Evolutionary conservation across 2,888 invertebrate species (phyloP).

Genomic region (Malthinus flaveolus): DNA sequence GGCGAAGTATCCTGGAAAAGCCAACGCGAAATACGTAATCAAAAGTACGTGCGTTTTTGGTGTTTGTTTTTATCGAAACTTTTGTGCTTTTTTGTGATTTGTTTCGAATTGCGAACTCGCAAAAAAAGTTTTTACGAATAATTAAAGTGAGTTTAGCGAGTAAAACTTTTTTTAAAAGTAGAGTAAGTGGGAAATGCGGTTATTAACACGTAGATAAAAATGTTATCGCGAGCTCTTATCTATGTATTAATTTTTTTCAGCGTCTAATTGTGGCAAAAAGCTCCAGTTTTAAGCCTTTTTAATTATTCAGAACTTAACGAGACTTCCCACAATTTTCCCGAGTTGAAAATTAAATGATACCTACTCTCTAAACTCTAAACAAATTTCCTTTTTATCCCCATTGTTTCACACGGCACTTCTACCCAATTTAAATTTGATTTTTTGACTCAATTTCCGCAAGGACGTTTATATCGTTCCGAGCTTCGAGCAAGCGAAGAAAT

Average conservation of each 20-base stretch:
- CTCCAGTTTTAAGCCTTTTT: not conserved
- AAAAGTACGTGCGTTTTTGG: constrained; percentile 8
- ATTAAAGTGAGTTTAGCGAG: not conserved
- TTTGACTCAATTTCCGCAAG: too few species aligned
- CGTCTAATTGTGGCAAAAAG: not conserved
- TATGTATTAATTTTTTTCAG: not conserved
- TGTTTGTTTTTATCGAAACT: not conserved
- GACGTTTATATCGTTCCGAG: too few species aligned
- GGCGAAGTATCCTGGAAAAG: constrained; percentile 9
- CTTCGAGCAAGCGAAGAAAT: too few species aligned
- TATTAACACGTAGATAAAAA: constrained; percentile 1
- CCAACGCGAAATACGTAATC: constrained; percentile 9
- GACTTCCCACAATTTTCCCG: not conserved
- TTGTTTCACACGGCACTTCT: too few species aligned
- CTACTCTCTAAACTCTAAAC: too few species aligned
- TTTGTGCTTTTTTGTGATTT: not conserved
- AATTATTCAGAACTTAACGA: not conserved
- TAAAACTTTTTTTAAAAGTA: not conserved
- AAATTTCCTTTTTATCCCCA: too few species aligned
- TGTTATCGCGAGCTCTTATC: not conserved
- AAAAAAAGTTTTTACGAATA: not conserved
- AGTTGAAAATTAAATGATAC: not conserved
- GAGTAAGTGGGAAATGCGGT: not conserved
- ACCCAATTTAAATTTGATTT: too few species aligned
- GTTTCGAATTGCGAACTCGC: not conserved